Percentiles rank a stretch among this genome's conserved stretches.
Evolutionary conservation across 2,113 vertebrate species (phyloP).

Genomic region (Campylorhamphus procurvoides): DNA sequence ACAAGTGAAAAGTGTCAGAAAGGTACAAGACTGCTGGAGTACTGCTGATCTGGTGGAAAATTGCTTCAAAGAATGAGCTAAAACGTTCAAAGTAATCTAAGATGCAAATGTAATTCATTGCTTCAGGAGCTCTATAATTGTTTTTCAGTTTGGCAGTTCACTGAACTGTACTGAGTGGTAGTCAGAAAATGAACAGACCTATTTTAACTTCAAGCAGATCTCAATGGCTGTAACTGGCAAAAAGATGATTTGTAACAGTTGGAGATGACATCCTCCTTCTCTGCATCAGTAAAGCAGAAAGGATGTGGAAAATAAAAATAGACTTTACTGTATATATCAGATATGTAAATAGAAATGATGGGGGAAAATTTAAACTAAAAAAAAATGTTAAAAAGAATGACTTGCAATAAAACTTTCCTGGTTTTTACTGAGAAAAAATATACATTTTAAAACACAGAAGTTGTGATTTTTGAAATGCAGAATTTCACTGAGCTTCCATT

Average conservation of each 20-base stretch:
- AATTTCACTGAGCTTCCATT: background rate
- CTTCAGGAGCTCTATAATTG: conserved; percentile 30
- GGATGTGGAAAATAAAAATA: conserved; percentile 16
- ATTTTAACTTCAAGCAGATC: conserved; percentile 46
- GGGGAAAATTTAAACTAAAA: background rate
- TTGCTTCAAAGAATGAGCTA: conserved; percentile 14
- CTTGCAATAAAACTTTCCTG: background rate
- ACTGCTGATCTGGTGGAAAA: conserved; percentile 48
- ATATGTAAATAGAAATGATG: conserved; percentile 8
- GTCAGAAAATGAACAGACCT: conserved; percentile 50
- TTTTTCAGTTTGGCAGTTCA: conserved; percentile 33
- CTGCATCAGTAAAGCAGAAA: conserved; percentile 54
- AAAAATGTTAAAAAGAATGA: background rate
- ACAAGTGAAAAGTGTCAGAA: background rate
- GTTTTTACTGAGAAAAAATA: background rate
- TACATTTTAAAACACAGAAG: background rate
- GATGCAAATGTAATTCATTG: conserved; percentile 60
- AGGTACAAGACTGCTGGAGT: background rate
- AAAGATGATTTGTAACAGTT: conserved; percentile 5
- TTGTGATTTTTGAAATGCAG: conserved; percentile 10
- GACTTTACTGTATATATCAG: conserved; percentile 13
- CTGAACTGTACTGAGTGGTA: background rate
- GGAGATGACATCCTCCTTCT: background rate
- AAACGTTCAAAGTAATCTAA: conserved; percentile 59
- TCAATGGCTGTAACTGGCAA: conserved; percentile 16